A percentile compares a stretch with the other conserved stretches of the same genome.
These are phyloP conservation scores for Nannoperca australis DNA, from an alignment of 2,797 vertebrate species.

Conservation along the genomic window DNA sequence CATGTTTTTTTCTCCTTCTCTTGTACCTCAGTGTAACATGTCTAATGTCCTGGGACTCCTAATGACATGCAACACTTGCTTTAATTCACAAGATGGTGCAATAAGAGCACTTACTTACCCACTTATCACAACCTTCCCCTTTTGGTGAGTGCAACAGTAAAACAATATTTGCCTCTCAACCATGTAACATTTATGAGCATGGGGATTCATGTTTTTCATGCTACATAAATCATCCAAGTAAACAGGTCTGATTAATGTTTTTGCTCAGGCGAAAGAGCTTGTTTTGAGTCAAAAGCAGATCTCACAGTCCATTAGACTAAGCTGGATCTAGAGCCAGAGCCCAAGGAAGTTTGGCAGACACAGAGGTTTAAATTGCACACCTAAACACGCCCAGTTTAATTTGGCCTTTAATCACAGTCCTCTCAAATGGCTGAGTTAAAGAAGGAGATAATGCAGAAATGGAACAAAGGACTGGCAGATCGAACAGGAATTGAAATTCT, in stretches of 20 bases:
- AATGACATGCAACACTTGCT: conserved; percentile 76
- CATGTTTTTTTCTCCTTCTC: neutral
- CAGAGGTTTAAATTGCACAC: conserved; percentile 52
- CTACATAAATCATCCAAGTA: conserved; percentile 71
- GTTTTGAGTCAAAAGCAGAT: conserved; percentile 64
- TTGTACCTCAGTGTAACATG: conserved; percentile 4
- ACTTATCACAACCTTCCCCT: conserved; percentile 38
- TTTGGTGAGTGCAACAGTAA: conserved; percentile 46
- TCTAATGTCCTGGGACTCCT: conserved; percentile 46
- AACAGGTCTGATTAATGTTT: conserved; percentile 72
- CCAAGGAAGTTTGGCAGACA: conserved; percentile 54
- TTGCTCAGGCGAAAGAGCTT: conserved; percentile 55
- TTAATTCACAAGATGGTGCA: conserved; percentile 86
- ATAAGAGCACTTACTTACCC: conserved; percentile 71
- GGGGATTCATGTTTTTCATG: conserved; percentile 62
- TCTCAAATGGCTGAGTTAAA: conserved; percentile 52
- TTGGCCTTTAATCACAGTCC: conserved; percentile 55
- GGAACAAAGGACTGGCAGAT: conserved; percentile 55
- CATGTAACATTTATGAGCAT: conserved; percentile 70
- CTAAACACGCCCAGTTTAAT: conserved; percentile 62
- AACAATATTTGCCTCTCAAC: conserved; percentile 65
- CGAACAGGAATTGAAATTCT: conserved; percentile 49
- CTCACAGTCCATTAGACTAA: conserved; percentile 74
- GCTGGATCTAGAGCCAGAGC: conserved; percentile 57
- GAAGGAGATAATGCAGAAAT: conserved; percentile 51